Evolutionary conservation across 2,113 vertebrate genomes (phyloP).

Genomic region (Bos indicus): DNA sequence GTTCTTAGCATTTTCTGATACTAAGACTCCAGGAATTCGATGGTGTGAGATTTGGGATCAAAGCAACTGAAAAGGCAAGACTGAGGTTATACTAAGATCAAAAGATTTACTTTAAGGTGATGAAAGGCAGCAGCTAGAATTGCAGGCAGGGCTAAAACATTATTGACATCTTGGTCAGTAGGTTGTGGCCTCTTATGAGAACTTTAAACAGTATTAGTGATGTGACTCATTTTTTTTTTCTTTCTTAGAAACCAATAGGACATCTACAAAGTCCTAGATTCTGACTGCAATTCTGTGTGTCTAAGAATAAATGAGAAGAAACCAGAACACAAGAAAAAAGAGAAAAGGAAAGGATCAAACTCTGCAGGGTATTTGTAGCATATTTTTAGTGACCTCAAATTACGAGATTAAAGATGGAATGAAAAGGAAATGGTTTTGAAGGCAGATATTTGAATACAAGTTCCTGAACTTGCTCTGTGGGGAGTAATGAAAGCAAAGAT

Average conservation of each 20-base stretch:
- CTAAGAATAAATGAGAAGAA: conserved; percentile 32
- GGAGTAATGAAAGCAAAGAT: not conserved
- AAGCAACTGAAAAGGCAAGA: not conserved
- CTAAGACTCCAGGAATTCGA: not conserved
- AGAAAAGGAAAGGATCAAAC: not conserved
- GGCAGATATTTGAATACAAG: not conserved
- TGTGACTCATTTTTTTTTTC: not conserved
- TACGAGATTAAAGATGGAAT: conserved; percentile 41
- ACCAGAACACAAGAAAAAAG: not conserved
- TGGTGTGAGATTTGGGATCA: not conserved
- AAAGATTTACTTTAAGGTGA: not conserved
- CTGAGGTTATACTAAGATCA: not conserved
- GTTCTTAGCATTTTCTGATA: not conserved
- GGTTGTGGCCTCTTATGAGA: not conserved
- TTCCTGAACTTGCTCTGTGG: not conserved
- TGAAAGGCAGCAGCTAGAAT: not conserved
- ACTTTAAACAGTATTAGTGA: not conserved
- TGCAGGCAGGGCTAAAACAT: not conserved
- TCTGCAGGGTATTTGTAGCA: not conserved
- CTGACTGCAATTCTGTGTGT: not conserved
- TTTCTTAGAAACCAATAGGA: not conserved
- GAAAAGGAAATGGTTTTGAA: conserved; percentile 17
- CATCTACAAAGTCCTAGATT: not conserved
- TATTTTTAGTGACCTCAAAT: conserved; percentile 26
- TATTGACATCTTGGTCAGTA: not conserved